Base-by-base conservation (phyloP, 2,797 vertebrate species). In the Oreonectes daqikongensis region DNA sequence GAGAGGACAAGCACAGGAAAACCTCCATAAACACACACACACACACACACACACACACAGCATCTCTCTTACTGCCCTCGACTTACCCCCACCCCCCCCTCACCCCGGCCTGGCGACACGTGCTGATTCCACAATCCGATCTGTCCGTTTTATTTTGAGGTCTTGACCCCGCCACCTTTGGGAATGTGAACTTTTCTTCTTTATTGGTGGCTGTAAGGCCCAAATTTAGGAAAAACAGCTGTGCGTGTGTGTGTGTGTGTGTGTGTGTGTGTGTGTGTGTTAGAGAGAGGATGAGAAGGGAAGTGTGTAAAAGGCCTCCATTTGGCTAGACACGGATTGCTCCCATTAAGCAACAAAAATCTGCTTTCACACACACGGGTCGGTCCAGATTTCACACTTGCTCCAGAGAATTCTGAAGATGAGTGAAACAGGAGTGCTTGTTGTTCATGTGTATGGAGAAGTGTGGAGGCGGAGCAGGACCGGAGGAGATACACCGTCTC, bases 141-240 rank as follows among this genome's bases (percentile, higher is more conserved):
- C 88, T 89, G 87, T 81, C 63, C 44, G 57, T 78, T 85, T 87
- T 86, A 85, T 85, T 84, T 85, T 79, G 81, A 85, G 86, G 86
- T 88, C 87, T 53, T 78, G 87, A 89, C 87, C 87, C 84, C 72
- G 57, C 77, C 80, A 72, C 82, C 83, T 87, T 84, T 83, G 84
- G 85, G 88, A 89, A 89, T 88, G 85, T 85, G 83, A 86, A 88
- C 85, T 85, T 85, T 85, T 85, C 81, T 65, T 81, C 78, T 87
- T 88, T 88, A 88, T 88, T 88, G 87, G 84, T 63, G 85, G 81
- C 82, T 85, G 63, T 87, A 85, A 87, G 82, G 84, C 75, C 38
- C 17, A 60, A 77, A 81, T 73, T 74, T 79, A 82, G 5, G 75
- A 79, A 79, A 67, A 82, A 86, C 86, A 87, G 81, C 84, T 87